Evolutionary conservation across 2,113 vertebrate genomes (phyloP).

Genomic region (Hoplias malabaricus): DNA sequence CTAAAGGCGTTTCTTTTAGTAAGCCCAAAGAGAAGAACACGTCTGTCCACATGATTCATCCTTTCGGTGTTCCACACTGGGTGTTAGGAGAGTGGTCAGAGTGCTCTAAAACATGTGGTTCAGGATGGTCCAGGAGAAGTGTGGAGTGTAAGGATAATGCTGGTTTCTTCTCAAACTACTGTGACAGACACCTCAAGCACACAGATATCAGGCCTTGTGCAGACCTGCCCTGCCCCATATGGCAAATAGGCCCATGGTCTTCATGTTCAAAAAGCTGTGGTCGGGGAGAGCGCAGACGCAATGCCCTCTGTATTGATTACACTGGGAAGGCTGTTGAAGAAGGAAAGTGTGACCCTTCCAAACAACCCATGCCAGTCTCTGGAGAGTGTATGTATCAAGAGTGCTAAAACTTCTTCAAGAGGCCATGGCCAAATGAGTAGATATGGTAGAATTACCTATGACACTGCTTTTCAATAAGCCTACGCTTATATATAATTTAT

Average conservation of each 20-base stretch:
- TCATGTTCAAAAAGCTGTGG: conserved; percentile 82
- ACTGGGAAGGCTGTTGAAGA: conserved; percentile 68
- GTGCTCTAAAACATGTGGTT: conserved; percentile 90
- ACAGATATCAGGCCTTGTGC: conserved; percentile 84
- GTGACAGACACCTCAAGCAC: conserved; percentile 80
- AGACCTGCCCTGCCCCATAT: conserved; percentile 83
- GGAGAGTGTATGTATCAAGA: conserved; percentile 69
- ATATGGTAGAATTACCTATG: background rate
- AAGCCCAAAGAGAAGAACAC: conserved; percentile 74
- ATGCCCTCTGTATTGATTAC: conserved; percentile 78
- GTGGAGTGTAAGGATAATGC: conserved; percentile 83
- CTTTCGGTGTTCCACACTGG: conserved; percentile 81
- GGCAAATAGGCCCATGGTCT: conserved; percentile 81
- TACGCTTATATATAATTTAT: too few species aligned
- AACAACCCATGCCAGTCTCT: conserved; percentile 63
- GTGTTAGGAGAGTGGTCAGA: conserved; percentile 88
- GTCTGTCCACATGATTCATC: conserved; percentile 78
- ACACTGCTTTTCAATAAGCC: too few species aligned
- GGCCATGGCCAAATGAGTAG: background rate
- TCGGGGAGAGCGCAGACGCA: conserved; percentile 73
- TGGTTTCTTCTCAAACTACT: conserved; percentile 76
- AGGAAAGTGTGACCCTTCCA: conserved; percentile 73
- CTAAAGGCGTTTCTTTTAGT: conserved; percentile 79
- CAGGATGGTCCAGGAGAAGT: conserved; percentile 85
- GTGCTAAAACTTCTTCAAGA: conserved; percentile 65